Conservation (phyloP, 2,113 vertebrate genomes). For the Hassar affinis region DNA sequence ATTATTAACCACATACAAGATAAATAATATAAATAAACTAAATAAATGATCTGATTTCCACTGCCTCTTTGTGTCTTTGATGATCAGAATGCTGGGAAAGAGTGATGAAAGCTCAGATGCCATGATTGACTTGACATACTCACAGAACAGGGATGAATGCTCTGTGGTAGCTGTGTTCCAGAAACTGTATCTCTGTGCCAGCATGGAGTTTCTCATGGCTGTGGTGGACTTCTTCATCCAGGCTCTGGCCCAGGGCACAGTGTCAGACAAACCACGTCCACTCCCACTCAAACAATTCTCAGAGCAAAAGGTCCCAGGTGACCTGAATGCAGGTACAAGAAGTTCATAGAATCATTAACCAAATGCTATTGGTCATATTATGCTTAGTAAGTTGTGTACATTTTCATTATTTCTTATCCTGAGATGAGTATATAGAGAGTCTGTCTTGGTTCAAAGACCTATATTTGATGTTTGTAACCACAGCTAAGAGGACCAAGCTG, state of each 20-base stretch:
- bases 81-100: slow-evolving; percentile 86
- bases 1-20: not conserved
- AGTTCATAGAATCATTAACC: not conserved
- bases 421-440: not conserved
- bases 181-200: slow-evolving; percentile 90
- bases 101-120: slow-evolving; percentile 70
- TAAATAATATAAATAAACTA: too few species aligned
- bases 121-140: slow-evolving; percentile 86
- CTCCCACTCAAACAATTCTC: slow-evolving; percentile 70
- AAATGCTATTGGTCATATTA: too few species aligned
- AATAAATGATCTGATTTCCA: not conserved
- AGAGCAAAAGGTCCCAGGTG: slow-evolving; percentile 59
- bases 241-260: slow-evolving; percentile 71
- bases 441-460: not conserved
- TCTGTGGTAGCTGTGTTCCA: slow-evolving; percentile 81
- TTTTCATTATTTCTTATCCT: not conserved
- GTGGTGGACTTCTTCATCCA: slow-evolving; percentile 92
- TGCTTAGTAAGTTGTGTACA: not conserved
- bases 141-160: slow-evolving; percentile 68
- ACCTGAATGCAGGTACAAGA: slow-evolving; percentile 59
- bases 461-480: not conserved
- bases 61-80: not conserved
- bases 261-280: slow-evolving; percentile 67
- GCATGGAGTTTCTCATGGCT: slow-evolving; percentile 90
- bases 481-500: slow-evolving; percentile 64